Evolutionary conservation across 2,797 vertebrate species (phyloP).

Genomic region (Melanotaenia maccullochi): DNA sequence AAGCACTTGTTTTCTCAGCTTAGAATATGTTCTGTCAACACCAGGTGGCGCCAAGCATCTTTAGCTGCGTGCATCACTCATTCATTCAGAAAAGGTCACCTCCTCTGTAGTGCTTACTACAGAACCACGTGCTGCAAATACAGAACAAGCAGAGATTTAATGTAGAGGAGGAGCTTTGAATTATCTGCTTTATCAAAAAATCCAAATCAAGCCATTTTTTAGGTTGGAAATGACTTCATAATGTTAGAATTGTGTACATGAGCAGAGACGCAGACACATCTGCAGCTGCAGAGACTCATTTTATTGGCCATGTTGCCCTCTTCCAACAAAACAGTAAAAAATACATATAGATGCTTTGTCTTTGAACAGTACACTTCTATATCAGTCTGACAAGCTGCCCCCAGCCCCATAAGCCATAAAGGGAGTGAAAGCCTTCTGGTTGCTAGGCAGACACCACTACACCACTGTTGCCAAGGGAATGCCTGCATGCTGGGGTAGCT

Average conservation of each 20-base stretch:
- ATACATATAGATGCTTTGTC: conserved; percentile 63
- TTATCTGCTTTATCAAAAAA: neutral
- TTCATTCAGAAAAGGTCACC: conserved; percentile 44
- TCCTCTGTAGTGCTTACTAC: conserved; percentile 48
- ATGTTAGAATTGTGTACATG: neutral
- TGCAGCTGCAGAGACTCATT: conserved; percentile 7
- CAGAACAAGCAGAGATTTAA: conserved; percentile 6
- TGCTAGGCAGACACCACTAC: conserved; percentile 83
- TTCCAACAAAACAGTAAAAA: conserved; percentile 30
- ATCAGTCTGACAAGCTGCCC: conserved; percentile 39
- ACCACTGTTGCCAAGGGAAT: conserved; percentile 83
- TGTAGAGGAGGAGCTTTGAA: neutral
- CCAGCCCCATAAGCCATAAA: conserved; percentile 54
- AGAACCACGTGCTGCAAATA: conserved; percentile 36
- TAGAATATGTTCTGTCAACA: conserved; percentile 17
- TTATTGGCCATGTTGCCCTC: neutral
- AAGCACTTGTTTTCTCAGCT: neutral
- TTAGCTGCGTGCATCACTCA: conserved; percentile 19
- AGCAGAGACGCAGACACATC: neutral
- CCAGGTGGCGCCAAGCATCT: conserved; percentile 60
- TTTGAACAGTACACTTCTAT: conserved; percentile 54
- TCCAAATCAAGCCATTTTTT: neutral
- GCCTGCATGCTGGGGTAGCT: conserved; percentile 78
- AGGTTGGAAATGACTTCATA: neutral
- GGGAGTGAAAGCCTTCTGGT: conserved; percentile 66